Base-by-base conservation (phyloP, 1,140 invertebrate species). In the Glossosoma conforme region DNA sequence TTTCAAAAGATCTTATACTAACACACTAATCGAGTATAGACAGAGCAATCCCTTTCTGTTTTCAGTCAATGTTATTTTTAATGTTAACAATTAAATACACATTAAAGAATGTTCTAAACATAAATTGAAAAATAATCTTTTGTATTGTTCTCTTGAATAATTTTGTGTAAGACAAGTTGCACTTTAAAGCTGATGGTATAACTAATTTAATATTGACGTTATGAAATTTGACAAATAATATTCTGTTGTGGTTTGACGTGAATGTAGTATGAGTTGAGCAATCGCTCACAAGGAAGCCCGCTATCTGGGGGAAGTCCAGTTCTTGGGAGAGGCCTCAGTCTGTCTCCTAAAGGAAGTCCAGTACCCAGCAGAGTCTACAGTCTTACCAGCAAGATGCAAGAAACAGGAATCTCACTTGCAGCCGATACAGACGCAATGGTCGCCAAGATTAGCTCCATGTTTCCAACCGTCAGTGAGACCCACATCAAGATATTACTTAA, bases 391-490 rank as follows among this genome's bases (percentile, higher is more conserved):
- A 80, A 74, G 65, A 80, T 83, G 43, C 81, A 85, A 67, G 86
- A 88, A 55, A 82, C 82, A 6, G 77, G 80, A 37, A 76, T 81
- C 32, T 78, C 74, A 4, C 77, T 79, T 25, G 74, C 76, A 38
- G 72, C 76, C 3, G 83, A 87, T 45, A 78, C 78, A 2, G 86
- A 88, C 59, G 77, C 82, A 2, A 75, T 87, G 47, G 84, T 91
- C 13, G 76, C 81, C 21, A 92, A 90, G 70, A 89, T 93, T 56
- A 84, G 86, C 65, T 82, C 87, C n/a, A 88, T 92, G 82, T 94
- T 94, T 67, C 90, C 90, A 10, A 93, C 90, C 6, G 91, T 91
- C 25, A 83, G 86, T 38, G 91, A 95, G 63, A 85, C 84, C 19
- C 90, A 93, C 62, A 91, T 95, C 60, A 83, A 85, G 60, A 78